These are phyloP conservation scores for Halcyon badia DNA, from an alignment of 2,797 vertebrate genomes.

Conservation along the genomic window DNA sequence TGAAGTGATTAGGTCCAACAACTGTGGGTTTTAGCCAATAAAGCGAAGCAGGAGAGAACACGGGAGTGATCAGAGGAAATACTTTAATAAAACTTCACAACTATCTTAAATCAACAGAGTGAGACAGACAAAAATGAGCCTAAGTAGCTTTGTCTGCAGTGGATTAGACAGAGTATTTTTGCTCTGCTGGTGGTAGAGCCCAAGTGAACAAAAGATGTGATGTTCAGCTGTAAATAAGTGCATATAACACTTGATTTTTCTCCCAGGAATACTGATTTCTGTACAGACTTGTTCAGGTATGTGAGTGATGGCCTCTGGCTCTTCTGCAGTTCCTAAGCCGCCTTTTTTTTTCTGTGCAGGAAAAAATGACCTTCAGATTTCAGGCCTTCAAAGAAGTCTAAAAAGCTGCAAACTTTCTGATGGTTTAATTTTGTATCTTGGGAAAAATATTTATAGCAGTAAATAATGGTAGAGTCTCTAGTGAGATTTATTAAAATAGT, in stretches of 20 bases:
- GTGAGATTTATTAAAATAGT: background rate
- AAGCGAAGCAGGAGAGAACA: background rate
- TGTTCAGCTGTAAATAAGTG: background rate
- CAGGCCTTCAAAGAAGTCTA: background rate
- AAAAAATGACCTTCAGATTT: background rate
- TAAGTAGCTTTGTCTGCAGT: background rate
- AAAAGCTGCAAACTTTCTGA: background rate
- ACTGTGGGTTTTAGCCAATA: background rate
- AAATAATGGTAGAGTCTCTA: background rate
- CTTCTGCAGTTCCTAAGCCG: background rate
- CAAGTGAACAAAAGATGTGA: background rate
- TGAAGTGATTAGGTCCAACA: background rate
- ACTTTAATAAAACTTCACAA: background rate
- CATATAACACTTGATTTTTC: background rate
- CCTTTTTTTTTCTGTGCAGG: background rate
- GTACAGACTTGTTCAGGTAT: background rate
- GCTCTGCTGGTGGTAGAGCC: background rate
- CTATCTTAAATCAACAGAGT: background rate
- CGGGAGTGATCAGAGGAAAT: background rate
- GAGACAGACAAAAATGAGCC: background rate
- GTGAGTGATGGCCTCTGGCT: background rate
- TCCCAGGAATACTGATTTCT: background rate
- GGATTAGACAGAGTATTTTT: background rate
- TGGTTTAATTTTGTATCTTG: background rate
- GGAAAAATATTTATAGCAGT: background rate